Percentiles rank a stretch among this genome's conserved stretches.
Conservation (phyloP, 1,140 invertebrate genomes). For the Ctenoplectra terminalis region DNA sequence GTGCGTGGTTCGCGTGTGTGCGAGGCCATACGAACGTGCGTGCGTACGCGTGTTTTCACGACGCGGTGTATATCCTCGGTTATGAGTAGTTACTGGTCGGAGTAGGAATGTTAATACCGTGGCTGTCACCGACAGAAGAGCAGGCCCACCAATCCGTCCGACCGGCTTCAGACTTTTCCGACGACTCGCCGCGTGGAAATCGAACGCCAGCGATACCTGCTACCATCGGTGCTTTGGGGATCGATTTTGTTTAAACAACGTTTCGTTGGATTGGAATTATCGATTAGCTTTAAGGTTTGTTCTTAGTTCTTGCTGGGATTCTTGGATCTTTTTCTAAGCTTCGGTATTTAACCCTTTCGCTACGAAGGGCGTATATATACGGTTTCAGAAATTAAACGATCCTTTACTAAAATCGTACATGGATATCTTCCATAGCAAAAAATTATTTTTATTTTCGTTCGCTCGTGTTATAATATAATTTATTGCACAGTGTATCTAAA, state of each 20-base stretch:
- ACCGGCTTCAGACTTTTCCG: slow-evolving; percentile 60
- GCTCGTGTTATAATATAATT: too few species aligned
- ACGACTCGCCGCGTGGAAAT: slow-evolving; percentile 28
- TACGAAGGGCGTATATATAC: too few species aligned
- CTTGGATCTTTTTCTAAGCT: too few species aligned
- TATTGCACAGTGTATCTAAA: too few species aligned
- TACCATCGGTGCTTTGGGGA: too few species aligned
- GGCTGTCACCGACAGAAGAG: slow-evolving; percentile 73
- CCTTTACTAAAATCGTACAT: too few species aligned
- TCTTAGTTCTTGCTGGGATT: too few species aligned
- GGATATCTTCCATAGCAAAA: too few species aligned
- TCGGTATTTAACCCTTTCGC: too few species aligned
- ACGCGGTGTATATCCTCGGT: slow-evolving; percentile 50
- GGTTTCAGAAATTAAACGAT: too few species aligned
- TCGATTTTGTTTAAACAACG: not conserved
- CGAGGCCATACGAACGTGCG: not conserved
- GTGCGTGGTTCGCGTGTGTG: slow-evolving; percentile 1
- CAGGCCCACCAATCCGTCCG: slow-evolving; percentile 58
- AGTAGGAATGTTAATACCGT: slow-evolving; percentile 75
- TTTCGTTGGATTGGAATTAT: not conserved
- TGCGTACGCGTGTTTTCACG: slow-evolving; percentile 57
- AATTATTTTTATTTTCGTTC: too few species aligned
- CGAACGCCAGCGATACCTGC: slow-evolving; percentile 25
- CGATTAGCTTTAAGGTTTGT: too few species aligned
- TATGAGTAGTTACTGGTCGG: slow-evolving; percentile 68